Conservation (phyloP, 2,888 invertebrate genomes). For the Xestia xanthographa region DNA sequence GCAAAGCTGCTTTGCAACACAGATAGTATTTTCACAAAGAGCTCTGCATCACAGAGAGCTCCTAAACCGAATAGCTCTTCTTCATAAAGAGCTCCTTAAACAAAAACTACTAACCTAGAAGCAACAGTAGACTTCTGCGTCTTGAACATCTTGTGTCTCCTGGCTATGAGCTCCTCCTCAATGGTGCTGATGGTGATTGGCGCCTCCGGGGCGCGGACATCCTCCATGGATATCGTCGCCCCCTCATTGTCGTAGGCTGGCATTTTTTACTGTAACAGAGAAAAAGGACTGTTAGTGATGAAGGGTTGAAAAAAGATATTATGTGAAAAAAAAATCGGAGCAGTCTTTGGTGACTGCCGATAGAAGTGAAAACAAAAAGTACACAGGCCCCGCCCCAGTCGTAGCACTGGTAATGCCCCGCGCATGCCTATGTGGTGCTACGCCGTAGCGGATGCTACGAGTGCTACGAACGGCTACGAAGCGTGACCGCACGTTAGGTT, state of each 20-base stretch:
- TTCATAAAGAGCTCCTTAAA: background rate
- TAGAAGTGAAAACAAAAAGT: too few species aligned
- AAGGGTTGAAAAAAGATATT: background rate
- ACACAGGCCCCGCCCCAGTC: too few species aligned
- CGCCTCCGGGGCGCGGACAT: conserved; percentile 78
- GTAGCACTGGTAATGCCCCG: too few species aligned
- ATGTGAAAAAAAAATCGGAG: too few species aligned
- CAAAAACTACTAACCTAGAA: conserved; percentile 74
- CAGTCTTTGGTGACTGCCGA: too few species aligned
- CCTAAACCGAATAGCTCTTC: background rate
- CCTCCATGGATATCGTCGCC: conserved; percentile 87
- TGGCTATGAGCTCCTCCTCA: conserved; percentile 78
- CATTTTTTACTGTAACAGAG: conserved; percentile 78
- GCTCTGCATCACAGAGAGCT: background rate
- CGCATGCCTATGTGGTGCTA: too few species aligned
- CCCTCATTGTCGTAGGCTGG: conserved; percentile 89
- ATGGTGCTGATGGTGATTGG: conserved; percentile 81
- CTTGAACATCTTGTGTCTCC: conserved; percentile 82
- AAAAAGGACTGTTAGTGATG: background rate
- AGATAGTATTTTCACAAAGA: background rate
- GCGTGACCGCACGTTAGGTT: too few species aligned
- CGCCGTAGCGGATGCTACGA: too few species aligned
- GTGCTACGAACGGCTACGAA: too few species aligned
- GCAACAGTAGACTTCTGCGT: conserved; percentile 93
- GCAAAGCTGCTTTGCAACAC: background rate